Percentiles rank a stretch among this genome's conserved stretches.
Evolutionary conservation across 2,113 vertebrate species (phyloP).

Genomic region (Cebus imitator): DNA sequence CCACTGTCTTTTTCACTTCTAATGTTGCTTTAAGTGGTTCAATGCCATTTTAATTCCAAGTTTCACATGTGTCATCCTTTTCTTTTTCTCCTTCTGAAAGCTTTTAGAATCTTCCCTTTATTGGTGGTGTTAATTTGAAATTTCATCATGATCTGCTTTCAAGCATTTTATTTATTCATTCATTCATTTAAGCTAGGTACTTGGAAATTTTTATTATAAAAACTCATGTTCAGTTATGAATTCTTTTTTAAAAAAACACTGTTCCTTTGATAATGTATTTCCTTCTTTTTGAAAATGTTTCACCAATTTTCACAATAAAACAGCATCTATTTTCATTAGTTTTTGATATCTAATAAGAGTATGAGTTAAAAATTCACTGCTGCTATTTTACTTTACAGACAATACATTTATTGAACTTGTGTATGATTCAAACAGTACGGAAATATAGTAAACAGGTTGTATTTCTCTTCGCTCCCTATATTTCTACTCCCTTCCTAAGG

Average conservation of each 20-base stretch:
- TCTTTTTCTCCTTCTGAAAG: not conserved
- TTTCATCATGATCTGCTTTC: not conserved
- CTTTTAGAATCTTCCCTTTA: not conserved
- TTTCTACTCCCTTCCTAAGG: not conserved
- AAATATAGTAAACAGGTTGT: not conserved
- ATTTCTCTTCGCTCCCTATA: not conserved
- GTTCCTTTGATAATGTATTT: not conserved
- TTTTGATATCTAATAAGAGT: not conserved
- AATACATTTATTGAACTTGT: not conserved
- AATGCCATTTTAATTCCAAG: not conserved
- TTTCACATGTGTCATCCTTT: not conserved
- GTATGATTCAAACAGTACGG: not conserved
- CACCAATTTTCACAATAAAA: not conserved
- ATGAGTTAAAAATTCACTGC: not conserved
- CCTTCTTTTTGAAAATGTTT: not conserved
- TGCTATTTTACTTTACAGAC: not conserved
- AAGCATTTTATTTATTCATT: not conserved
- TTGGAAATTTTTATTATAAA: not conserved
- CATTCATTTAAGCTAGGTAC: not conserved
- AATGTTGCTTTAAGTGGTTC: not conserved
- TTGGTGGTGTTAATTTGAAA: not conserved
- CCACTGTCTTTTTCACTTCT: not conserved
- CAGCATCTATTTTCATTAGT: not conserved
- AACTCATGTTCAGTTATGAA: not conserved
- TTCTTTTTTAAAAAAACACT: not conserved